Evolutionary conservation across 64 coral and sea anemone species (phyloP), one percentile per base, ranked within the genome.

Genomic region (Pocillopora verrucosa): DNA sequence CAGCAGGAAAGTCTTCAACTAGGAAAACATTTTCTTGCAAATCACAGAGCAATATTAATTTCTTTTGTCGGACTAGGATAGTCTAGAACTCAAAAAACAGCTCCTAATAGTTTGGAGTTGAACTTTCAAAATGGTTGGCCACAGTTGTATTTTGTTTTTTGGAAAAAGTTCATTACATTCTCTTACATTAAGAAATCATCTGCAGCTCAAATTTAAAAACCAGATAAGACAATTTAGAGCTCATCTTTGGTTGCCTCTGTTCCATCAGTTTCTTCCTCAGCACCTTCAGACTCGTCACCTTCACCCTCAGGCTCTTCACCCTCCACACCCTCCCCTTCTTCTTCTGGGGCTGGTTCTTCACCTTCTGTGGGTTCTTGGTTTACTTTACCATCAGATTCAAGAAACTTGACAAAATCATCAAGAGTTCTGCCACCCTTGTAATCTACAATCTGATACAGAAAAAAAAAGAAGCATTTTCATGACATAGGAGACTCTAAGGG

Each of bases 351-450:
- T 5, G 95, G 76, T 10, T 96, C 95, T 57, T 96, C 92, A 41
- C 88, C 88, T 34, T 93, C 94, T 6, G 77, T 77, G 56, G 94
- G n/a, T 4, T 87, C 56, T 12, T 78, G 9, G 60, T 92, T 92
- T 78, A 92, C 97, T 86, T 99, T 99, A 34, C 97, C 97, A 56
- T 92, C 97, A 64, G 94, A 91, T 67, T 95, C 86, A 57, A 99
- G 34, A 73, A 99, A 99, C 74, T 95, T 99, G 56, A 87, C 89
- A 65, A 99, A 83, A 80, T 93, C 94, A 14, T 99, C 97, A 38
- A 95, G 75, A 13, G 93, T 95, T 89, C 97, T 76, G 62, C 97
- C 97, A 83, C 97, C 97, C 89, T 93, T 95, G 63, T 99, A 99
- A 51, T 99, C 97, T 80, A 99, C 88, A 80, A 93, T 82, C 94